Conservation (phyloP, 1,140 invertebrate species). For the Hesperophylax magnus region DNA sequence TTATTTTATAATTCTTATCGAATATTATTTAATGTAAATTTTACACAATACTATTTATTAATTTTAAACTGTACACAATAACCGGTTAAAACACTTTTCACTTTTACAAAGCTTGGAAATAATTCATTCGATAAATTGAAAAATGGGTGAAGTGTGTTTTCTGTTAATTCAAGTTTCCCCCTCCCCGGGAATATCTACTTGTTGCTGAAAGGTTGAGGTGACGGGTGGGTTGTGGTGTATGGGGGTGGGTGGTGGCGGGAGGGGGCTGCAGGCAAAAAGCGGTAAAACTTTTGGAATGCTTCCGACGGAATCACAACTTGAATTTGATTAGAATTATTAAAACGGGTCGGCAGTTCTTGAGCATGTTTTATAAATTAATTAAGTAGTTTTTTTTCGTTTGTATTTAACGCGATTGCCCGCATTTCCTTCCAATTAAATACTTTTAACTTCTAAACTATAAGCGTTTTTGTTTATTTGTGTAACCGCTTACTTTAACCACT, state of each 20-base stretch:
- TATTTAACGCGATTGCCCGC: too few species aligned
- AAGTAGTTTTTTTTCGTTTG: neutral
- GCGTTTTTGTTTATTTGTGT: too few species aligned
- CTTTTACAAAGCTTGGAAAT: too few species aligned
- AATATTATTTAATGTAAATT: too few species aligned
- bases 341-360: neutral
- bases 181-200: neutral
- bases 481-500: too few species aligned
- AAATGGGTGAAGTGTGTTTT: neutral
- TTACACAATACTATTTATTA: too few species aligned
- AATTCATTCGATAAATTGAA: too few species aligned
- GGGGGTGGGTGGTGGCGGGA: neutral
- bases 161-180: neutral
- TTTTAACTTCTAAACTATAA: too few species aligned
- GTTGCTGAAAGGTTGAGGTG: conserved; percentile 1
- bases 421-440: too few species aligned
- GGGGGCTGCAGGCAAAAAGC: neutral
- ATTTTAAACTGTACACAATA: too few species aligned
- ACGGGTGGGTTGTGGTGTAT: neutral
- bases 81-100: too few species aligned
- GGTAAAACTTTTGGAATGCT: conserved; percentile 12
- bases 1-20: too few species aligned
- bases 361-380: neutral
- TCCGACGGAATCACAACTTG: neutral
- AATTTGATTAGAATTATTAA: conserved; percentile 26